Evolutionary conservation across 2,797 vertebrate genomes (phyloP), one percentile per base, ranked within the genome.

Genomic region (Alcedo quadribrachys): DNA sequence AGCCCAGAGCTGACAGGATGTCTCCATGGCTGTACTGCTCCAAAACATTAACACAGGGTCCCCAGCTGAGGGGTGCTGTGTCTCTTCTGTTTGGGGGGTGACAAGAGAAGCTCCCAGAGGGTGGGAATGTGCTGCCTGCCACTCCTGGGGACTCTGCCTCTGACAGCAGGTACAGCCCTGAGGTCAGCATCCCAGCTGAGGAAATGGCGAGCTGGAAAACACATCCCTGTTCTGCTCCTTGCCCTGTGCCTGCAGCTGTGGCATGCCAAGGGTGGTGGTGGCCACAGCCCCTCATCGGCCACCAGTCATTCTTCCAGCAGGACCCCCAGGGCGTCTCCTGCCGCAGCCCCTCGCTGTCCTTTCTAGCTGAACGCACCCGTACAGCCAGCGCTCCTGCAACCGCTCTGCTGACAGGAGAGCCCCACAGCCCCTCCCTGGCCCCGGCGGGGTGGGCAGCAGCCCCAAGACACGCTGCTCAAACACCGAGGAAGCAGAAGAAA

Each of bases 211-310:
- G 35, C 58, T 69, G 63, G n/a, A 73, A 55, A 53, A 55, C n/a
- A 10, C 1, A 32, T 16, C 58, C 58, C n/a, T 68, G 40, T n/a
- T 37, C 71, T 53, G 67, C 78, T 76, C 63, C 22, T 40, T 19
- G 9, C 30, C 20, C 68, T 1, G 0, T 65, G 51, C 57, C 61
- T 68, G 33, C 28, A 71, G 76, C 28, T 2, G 2, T 0, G 1
- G 37, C 22, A 24, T 0, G 12, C 15, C 1, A 0, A 18, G 50
- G 60, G 17, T 69, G 43, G 30, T 1, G 0, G 14, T 11, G 32
- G 54, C 81, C 66, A n/a, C 0, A 0, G 65, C 32, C 61, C n/a
- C 63, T 28, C 0, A 0, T 55, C 70, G 67, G 12, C 54, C 85
- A 85, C 43, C 76, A 65, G 66, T 45, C 73, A 71, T 46, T 42